Evolutionary conservation across 1,140 invertebrate genomes (phyloP), one percentile per base, ranked within the genome.

Genomic region (Drosophila sechellia): DNA sequence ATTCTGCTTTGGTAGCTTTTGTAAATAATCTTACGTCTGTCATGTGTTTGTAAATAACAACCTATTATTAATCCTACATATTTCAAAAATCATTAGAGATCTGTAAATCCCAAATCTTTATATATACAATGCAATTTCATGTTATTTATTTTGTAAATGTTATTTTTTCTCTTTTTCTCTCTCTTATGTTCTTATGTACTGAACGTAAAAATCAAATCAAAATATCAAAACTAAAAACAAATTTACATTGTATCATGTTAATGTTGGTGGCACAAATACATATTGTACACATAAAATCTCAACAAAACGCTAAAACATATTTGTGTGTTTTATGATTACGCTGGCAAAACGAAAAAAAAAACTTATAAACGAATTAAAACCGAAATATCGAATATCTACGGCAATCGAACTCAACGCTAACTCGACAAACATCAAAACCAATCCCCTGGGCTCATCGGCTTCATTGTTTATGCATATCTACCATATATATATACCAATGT

Each of bases 111-210:
- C 2, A 65, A 39, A 40, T 75, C 43, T 45, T 42, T 60, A 73
- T 57, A 72, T 72, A 55, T 42, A 42, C 63, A 34, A 84, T 63
- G 56, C 43, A 50, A 65, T 63, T 79, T 77, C 78, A 79, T 75
- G 52, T 68, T 81, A 90, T 89, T 89, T 89, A 90, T 90, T 91
- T 91, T 91, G 85, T 90, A 90, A 90, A 91, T 85, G 73, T 91
- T 70, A 80, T 87, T 87, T 90, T 90, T 91, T 90, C 72, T 91
- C 79, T 91, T 79, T 86, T 84, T 79, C 77, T 91, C 81, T 81
- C 77, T 91, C 79, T 90, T 91, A 77, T 91, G 77, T 91, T 91
- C 59, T 72, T 72, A 73, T 76, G 63, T 78, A 79, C 75, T 70
- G 80, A 70, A 83, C 75, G 77, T 77, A 75, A 84, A 89, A 72